These are phyloP conservation scores for Sebastes nivosus DNA, from an alignment of 2,797 vertebrate genomes.

Conservation along the genomic window DNA sequence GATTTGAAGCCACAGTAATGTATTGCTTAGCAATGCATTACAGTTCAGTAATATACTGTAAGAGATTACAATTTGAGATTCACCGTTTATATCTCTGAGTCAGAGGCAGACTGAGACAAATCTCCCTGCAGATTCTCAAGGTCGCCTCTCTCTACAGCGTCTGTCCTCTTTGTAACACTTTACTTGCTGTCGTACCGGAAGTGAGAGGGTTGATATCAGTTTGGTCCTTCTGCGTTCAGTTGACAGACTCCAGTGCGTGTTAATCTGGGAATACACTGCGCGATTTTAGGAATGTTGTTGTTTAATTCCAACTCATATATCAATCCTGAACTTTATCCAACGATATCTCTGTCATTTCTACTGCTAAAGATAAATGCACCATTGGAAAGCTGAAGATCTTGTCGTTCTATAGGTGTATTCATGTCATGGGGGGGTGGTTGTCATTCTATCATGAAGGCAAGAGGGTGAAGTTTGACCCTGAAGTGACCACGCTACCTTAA, in stretches of 20 bases:
- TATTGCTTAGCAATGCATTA: neutral
- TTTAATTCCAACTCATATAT: too few species aligned
- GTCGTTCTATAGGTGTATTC: too few species aligned
- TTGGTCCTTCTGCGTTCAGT: neutral
- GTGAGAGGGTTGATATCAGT: neutral
- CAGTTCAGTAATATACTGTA: neutral
- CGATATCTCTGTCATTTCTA: too few species aligned
- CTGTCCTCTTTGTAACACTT: neutral
- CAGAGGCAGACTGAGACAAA: neutral
- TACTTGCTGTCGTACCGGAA: neutral
- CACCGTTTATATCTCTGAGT: neutral
- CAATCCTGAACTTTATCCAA: too few species aligned
- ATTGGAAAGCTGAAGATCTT: too few species aligned
- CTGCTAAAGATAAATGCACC: too few species aligned
- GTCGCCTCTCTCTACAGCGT: neutral
- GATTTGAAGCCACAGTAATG: neutral
- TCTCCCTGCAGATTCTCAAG: neutral
- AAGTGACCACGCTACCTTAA: too few species aligned
- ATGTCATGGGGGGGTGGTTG: too few species aligned
- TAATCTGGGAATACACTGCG: too few species aligned
- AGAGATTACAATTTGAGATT: neutral
- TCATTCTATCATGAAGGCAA: too few species aligned
- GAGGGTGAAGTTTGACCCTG: too few species aligned
- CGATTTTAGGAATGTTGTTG: too few species aligned
- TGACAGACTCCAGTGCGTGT: neutral